Evolutionary conservation across 2,113 vertebrate genomes (phyloP), one percentile per base, ranked within the genome.

Genomic region (Limanda limanda): DNA sequence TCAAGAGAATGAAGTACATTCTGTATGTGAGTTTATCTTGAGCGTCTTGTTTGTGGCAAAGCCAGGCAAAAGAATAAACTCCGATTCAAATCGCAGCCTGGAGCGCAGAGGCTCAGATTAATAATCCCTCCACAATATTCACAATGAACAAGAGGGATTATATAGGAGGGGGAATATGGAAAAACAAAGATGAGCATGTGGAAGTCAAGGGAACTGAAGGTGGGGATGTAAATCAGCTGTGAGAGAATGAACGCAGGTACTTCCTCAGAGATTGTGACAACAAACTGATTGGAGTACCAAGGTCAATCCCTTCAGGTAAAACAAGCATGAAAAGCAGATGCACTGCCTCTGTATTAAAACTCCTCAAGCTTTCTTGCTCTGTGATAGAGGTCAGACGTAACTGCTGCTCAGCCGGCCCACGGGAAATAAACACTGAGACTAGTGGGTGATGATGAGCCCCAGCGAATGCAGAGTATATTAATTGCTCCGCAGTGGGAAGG

Each of bases 21-120:
- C 76, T 24, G 72, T 57, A 79, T 72, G 85, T 35, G 13, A 83
- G 76, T 59, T 81, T 76, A 85, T 81, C 68, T 68, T 55, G 23
- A 56, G 17, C 5, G 27, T 65, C 47, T 25, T 45, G 42, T 61
- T 45, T 52, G 54, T 48, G 70, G 42, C 42, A 51, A 59, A 37
- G 31, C 7, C 31, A 31, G 31, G 23, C 10, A 20, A 68, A 7
- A 59, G 51, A 74, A 76, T 59, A 25, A 51, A 27, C 72, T 62
- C 21, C 59, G 17, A 56, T 35, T 42, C 47, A 4, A 17, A 48
- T 42, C 40, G 11, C 15, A 48, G 45, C 45, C 12, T 2, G 40
- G 40, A 48, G 45, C 3, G 62, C 60, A 31, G 57, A 62, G 60
- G 65, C 37, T 54, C 20, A 54, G 31, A 75, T 71, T 20, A 25